Conservation (phyloP, 2,888 invertebrate genomes). For the Thyatira batis region DNA sequence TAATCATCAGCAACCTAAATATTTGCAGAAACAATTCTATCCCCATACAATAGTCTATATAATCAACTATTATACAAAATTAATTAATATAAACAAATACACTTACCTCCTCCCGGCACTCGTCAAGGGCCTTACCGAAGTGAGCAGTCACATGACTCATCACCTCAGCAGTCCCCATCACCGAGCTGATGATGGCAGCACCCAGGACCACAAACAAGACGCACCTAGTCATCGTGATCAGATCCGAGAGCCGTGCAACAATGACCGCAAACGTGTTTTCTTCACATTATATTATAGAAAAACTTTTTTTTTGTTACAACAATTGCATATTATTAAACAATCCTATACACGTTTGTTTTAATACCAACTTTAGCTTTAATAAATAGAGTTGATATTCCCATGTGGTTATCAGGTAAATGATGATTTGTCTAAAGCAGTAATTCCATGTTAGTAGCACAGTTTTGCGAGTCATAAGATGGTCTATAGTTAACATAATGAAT, state of each 20-base stretch:
- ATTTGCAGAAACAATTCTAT: too few relatives aligned
- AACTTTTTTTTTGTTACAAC: conserved; percentile 28
- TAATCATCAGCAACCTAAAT: too few relatives aligned
- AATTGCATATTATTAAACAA: conserved; percentile 23
- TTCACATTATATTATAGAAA: conserved; percentile 35
- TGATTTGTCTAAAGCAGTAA: conserved; percentile 30
- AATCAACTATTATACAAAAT: too few relatives aligned
- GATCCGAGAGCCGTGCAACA: conserved; percentile 6
- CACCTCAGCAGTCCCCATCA: conserved; percentile 61
- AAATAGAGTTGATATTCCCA: conserved; percentile 13
- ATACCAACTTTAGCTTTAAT: conserved; percentile 4
- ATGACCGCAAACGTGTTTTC: background rate
- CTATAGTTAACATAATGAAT: conserved; percentile 29
- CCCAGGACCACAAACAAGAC: conserved; percentile 34
- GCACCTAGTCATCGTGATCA: conserved; percentile 25
- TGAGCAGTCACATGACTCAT: conserved; percentile 78
- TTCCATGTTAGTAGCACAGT: conserved; percentile 22
- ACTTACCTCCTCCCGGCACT: conserved; percentile 69
- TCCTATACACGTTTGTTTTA: conserved; percentile 6
- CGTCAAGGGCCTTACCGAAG: conserved; percentile 67
- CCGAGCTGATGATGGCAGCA: conserved; percentile 17
- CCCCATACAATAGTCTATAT: too few relatives aligned
- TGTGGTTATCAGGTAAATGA: conserved; percentile 10
- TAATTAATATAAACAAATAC: background rate
- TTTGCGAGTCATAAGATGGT: conserved; percentile 29